These are phyloP conservation scores for Ameiurus melas DNA, from an alignment of 2,113 vertebrate species.

Conservation along the genomic window DNA sequence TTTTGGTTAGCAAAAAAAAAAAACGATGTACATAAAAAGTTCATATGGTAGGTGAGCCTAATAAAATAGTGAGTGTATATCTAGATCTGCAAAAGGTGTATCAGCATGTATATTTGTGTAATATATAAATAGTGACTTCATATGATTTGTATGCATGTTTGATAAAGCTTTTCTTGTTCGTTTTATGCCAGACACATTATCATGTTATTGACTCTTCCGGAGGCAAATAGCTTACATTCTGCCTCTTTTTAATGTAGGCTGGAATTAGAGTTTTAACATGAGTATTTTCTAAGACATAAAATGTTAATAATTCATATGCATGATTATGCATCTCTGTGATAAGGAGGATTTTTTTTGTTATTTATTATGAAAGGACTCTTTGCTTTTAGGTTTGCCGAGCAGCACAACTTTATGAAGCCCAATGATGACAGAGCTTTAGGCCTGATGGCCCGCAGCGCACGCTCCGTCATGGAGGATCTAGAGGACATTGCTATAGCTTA, in stretches of 20 bases:
- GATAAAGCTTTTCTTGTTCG: neutral
- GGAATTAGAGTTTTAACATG: neutral
- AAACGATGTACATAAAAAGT: neutral
- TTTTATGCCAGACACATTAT: neutral
- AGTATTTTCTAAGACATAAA: neutral
- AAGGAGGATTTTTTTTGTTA: neutral
- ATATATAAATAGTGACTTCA: neutral
- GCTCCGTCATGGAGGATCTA: constrained; percentile 89
- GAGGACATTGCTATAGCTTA: constrained; percentile 90
- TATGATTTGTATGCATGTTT: neutral
- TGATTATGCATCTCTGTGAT: neutral
- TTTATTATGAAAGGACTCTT: neutral
- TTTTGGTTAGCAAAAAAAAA: neutral
- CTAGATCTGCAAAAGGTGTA: neutral
- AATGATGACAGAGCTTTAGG: constrained; percentile 88
- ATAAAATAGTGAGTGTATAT: neutral
- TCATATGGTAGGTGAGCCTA: neutral
- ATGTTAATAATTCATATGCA: neutral
- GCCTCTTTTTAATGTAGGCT: neutral
- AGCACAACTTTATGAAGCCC: constrained; percentile 88
- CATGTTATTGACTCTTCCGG: neutral
- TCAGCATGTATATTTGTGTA: neutral
- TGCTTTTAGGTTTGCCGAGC: constrained; percentile 85
- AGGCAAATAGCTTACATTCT: neutral
- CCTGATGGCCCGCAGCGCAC: constrained; percentile 87